Percentiles rank a stretch among this genome's conserved stretches.
Evolutionary conservation across 2,113 vertebrate species (phyloP).

Genomic region (Podocnemis expansa): DNA sequence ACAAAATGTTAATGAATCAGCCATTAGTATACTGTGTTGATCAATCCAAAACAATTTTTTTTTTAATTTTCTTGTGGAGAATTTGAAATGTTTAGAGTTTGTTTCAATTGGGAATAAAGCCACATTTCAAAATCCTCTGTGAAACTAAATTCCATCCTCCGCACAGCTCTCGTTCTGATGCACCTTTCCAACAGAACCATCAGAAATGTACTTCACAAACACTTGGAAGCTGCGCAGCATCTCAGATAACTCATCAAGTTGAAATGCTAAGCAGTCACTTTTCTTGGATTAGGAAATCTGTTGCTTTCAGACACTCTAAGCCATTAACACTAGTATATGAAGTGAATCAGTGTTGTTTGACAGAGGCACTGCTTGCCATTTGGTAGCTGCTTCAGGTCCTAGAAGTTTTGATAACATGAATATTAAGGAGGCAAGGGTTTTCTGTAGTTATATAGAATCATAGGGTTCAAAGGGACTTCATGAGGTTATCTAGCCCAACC

Average conservation of each 20-base stretch:
- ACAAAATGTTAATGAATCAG: not conserved
- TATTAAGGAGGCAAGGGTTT: not conserved
- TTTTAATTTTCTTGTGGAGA: not conserved
- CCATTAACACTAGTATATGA: constrained; percentile 14
- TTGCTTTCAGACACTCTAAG: not conserved
- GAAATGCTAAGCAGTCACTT: constrained; percentile 4
- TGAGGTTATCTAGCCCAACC: no score
- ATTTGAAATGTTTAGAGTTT: constrained; percentile 19
- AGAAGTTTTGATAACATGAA: not conserved
- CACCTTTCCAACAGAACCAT: not conserved
- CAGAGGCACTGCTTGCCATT: constrained; percentile 27
- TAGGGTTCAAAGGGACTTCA: no score
- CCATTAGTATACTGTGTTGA: not conserved
- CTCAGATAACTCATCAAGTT: not conserved
- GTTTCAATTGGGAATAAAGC: constrained; percentile 21
- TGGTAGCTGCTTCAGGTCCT: constrained; percentile 1
- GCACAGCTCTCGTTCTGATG: not conserved
- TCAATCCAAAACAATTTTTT: not conserved
- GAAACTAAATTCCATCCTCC: constrained; percentile 27
- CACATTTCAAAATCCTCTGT: constrained; percentile 13
- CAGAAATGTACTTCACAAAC: not conserved
- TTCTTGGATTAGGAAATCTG: constrained; percentile 20
- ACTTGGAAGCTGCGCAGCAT: not conserved
- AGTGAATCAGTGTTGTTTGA: constrained; percentile 36
- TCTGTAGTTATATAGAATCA: rapidly evolving